Evolutionary conservation across 2,797 vertebrate genomes (phyloP), one percentile per base, ranked within the genome.

Genomic region (Argentina silus): DNA sequence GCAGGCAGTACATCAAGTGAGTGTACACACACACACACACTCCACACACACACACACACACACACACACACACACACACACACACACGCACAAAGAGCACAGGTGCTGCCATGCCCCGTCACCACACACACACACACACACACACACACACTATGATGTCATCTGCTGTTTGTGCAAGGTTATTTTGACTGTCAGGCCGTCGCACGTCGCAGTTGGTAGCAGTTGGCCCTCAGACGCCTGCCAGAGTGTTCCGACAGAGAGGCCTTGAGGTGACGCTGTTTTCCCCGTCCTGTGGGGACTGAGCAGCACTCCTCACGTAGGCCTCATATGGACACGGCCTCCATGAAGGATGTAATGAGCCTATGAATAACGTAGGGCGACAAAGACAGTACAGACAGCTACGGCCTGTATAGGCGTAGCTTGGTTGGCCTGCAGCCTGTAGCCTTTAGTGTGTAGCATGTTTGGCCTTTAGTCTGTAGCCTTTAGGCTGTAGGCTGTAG

Each of bases 171-270:
- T 50, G 10, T 9, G 64, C 19, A 50, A 1, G 11, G 45, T 14
- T 66, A 66, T 66, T 66, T 66, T 10, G 10, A 45, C n/a, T 19
- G 19, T 45, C n/a, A 23, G 64, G 64, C 45, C 19, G 47, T 23
- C n/a, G 45, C 45, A 21, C 19, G 21, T 21, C 44, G 44, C 45
- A 50, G 44, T 48, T 48, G 63, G 36, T 36, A 63, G 47, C 47
- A 48, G 47, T 48, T 48, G 47, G 7, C 47, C 7, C 11, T 47
- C 44, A 47, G 63, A 5, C 63, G 48, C 63, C 19, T 66, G 64
- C 4, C 4, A 36, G 27, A 50, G 6, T 15, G 64, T 15, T 11
- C 3, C 12, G 9, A 47, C 63, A 7, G 63, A 21, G 45, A 14
- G 10, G 43, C n/a, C n/a, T 45, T 64, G 62, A 62, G n/a, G 9